Conservation (phyloP, 2,797 vertebrate genomes). For the Coluber constrictor region DNA sequence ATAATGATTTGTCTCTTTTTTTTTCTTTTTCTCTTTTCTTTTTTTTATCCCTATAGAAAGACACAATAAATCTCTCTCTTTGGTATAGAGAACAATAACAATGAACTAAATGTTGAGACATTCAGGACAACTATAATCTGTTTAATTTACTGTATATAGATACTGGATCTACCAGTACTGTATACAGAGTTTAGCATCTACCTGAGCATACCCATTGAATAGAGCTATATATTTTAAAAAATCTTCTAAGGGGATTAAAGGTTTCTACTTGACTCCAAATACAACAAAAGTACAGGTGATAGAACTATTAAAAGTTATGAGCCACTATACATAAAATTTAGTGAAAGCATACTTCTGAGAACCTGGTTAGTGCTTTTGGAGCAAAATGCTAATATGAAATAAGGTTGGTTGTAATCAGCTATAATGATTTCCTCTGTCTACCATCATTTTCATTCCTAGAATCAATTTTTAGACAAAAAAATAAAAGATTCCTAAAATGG, state of each 20-base stretch:
- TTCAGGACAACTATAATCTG: background rate
- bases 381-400: background rate
- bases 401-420: background rate
- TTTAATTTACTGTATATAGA: background rate
- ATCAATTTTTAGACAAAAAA: background rate
- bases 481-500: background rate
- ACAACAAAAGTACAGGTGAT: background rate
- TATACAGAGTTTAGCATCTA: background rate
- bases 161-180: background rate
- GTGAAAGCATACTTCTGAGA: background rate
- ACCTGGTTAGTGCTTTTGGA: background rate
- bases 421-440: background rate
- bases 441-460: background rate
- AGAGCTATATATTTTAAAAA: background rate
- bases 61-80: background rate
- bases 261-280: background rate
- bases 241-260: background rate
- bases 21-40: background rate
- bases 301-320: background rate
- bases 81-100: background rate
- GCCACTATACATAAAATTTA: background rate
- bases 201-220: background rate
- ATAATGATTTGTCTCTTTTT: background rate
- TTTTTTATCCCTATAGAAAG: background rate
- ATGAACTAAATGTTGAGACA: background rate